phyloP scores from a whole-genome alignment of 2,797 vertebrate genomes.

The Falco berigora region DNA sequence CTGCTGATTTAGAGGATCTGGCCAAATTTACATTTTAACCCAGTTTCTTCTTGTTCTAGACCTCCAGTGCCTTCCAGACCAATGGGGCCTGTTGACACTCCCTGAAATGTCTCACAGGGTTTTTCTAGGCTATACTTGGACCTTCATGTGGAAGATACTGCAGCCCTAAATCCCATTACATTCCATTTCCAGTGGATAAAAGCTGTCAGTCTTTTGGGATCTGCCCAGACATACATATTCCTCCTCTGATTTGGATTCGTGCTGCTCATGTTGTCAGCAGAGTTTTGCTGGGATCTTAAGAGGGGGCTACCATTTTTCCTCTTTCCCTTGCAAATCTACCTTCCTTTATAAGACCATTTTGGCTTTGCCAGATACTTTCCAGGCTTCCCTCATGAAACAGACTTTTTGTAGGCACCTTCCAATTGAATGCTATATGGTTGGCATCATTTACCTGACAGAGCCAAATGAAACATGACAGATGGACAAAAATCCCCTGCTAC shows the following conservation, averaged over 20 bases:
- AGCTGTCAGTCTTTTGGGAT: not conserved
- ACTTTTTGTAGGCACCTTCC: not conserved
- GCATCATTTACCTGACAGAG: not conserved
- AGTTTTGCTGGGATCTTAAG: not conserved
- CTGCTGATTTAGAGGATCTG: not conserved
- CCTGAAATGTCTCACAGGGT: not conserved
- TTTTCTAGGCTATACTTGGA: not conserved
- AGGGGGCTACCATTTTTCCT: not conserved
- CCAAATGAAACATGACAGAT: conserved; percentile 30
- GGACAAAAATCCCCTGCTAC: conserved; percentile 26
- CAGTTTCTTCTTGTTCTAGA: not conserved
- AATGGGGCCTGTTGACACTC: not conserved
- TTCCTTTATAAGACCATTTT: not conserved
- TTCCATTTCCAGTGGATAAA: not conserved
- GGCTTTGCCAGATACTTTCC: not conserved
- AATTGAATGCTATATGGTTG: not conserved
- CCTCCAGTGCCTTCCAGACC: not conserved
- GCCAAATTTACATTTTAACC: not conserved
- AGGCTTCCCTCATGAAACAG: not conserved
- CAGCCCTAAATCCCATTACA: not conserved
- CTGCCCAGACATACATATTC: not conserved
- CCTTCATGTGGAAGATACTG: not conserved
- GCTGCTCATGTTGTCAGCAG: not conserved
- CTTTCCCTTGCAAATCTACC: not conserved
- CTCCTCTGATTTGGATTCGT: not conserved